Evolutionary conservation across 2,888 invertebrate genomes (phyloP), one percentile per base, ranked within the genome.

Genomic region (Dione vanillae): DNA sequence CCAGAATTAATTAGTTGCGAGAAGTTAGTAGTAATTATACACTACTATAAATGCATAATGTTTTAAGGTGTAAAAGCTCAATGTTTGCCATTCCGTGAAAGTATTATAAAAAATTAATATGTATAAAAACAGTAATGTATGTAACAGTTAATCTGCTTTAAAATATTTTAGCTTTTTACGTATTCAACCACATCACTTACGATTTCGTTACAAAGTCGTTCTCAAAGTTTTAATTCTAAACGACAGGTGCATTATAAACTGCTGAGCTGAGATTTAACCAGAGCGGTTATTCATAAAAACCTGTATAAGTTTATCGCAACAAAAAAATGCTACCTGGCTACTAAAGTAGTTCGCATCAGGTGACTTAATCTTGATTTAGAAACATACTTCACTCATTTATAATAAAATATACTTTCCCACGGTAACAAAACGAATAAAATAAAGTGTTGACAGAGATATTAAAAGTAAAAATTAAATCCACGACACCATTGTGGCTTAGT

Each of bases 261-360:
- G 52, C 40, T 56, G 56, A 40, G 62, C 58, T 19, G 52, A 66
- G 70, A 65, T 65, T 67, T 67, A 47, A 47, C 52, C 37, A 52
- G 52, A 65, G 47, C 49, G 51, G 2, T 47, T 49, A 45, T 54
- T 59, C 1, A 52, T 52, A 67, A 67, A 65, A 66, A 47, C 43
- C 49, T 62, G 65, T 61, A 69, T 49, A 64, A 64, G 37, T 64
- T 49, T 10, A 54, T 52, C 20, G 19, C 14, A 45, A 58, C 20
- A 68, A 68, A 88, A 87, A 86, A 84, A 76, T 41, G 71, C 78
- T 90, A 90, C 90, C 90, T 91, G 89, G 74, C 83, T 84, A 82
- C 85, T 78, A 83, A 82, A 85, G 85, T 82, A 82, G 78, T 76
- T 69, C 69, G 76, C 76, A 76, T 79, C 72, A 74, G 61, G 69